Evolutionary conservation across 23 tunicate species (phyloP).

Genomic region (Diplosoma virens): DNA sequence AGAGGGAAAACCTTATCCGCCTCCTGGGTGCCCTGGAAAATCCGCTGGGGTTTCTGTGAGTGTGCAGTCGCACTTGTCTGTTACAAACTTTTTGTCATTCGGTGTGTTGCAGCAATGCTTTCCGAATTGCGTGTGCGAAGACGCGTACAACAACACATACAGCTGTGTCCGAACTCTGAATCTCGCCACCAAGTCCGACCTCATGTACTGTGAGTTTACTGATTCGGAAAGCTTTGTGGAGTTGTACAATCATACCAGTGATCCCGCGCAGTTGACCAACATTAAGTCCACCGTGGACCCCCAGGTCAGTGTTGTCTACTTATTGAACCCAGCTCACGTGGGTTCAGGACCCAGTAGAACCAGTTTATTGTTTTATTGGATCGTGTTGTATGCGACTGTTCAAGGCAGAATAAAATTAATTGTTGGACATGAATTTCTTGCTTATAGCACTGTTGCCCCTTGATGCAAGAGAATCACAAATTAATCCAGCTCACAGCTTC

Average conservation of each 20-base stretch:
- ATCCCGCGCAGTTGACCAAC: slow-evolving; percentile 77
- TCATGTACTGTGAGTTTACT: slow-evolving; percentile 96
- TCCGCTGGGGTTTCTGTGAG: slow-evolving; percentile 78
- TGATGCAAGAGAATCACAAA: too few relatives aligned
- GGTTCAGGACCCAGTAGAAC: too few relatives aligned
- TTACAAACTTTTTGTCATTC: too few relatives aligned
- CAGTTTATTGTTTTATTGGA: too few relatives aligned
- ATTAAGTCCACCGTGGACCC: slow-evolving; percentile 73
- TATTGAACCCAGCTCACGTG: too few relatives aligned
- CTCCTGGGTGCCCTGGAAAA: slow-evolving; percentile 57
- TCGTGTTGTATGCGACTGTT: too few relatives aligned
- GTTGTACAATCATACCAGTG: slow-evolving; percentile 72
- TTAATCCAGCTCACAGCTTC: too few relatives aligned
- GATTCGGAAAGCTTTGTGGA: slow-evolving; percentile 92
- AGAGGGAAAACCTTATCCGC: slow-evolving; percentile 49
- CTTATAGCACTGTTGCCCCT: too few relatives aligned
- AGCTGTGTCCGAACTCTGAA: slow-evolving; percentile 86
- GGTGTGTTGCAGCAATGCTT: slow-evolving; percentile 89
- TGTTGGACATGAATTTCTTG: too few relatives aligned
- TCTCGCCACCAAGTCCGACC: slow-evolving; percentile 15
- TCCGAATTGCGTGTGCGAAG: slow-evolving; percentile 98
- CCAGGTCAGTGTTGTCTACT: too few relatives aligned
- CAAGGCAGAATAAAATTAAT: too few relatives aligned
- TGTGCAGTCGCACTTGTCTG: too few relatives aligned
- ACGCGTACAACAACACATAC: slow-evolving; percentile 97